Base-by-base conservation (phyloP, 2,888 invertebrate genomes). In the Latrodectus elegans region DNA sequence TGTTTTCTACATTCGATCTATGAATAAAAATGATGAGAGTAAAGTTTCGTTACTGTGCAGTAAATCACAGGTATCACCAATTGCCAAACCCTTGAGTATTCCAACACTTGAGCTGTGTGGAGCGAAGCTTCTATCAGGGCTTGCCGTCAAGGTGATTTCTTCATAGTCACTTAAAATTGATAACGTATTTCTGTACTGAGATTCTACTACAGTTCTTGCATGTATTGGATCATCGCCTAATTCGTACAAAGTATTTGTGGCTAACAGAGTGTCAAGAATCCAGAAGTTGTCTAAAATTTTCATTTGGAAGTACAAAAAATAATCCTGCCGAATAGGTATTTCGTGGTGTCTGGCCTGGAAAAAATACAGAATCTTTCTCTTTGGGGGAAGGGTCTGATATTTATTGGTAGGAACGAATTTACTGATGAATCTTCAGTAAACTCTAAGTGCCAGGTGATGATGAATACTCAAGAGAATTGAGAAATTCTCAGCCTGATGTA, bases 401-500 rank as follows among this genome's bases (percentile, higher is more conserved):
- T 51, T 22, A 22, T 22, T 1, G 22, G 22, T 22, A 22, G 1
- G 22, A 22, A 22, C 22, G 22, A 22, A 22, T 12, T 53, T 11
- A 4, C 22, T 73, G n/a, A 55, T 17, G 73, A 55, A 55, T 53
- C 52, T 55, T 51, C 53, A 14, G 12, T 26, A 22, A 22, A 22
- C 22, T 22, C 22, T 22, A 22, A 22, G 22, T 49, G 9, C 38
- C 38, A 14, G 38, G 49, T 71, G 71, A 38, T 17, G 71, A 71
- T 12, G 71, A 71, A 38, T 71, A 71, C 38, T 49, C 71, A 12
- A 71, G 71, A 38, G n/a, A 71, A 49, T 71, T 71, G 8, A 26
- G n/a, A 71, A 49, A 12, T 22, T 22, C 22, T 22, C 22, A 22
- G 22, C 22, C 22, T 22, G 22, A 22, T 22, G 22, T 22, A 1